phyloP scores from a whole-genome alignment of 2,888 invertebrate genomes.

The Nomada ruficornis region DNA sequence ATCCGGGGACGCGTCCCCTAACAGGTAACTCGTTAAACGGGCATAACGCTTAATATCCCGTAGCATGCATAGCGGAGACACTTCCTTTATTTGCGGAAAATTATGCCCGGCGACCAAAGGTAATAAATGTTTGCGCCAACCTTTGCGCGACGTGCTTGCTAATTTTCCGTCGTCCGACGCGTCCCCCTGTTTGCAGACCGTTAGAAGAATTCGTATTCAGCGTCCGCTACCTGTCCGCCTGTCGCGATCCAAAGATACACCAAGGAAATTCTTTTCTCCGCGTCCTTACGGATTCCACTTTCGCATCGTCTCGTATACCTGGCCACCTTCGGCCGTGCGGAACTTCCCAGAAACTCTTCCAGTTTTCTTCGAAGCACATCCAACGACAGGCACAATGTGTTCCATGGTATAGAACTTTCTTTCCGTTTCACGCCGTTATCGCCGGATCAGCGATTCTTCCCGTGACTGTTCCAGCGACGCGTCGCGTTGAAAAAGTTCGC shows the following conservation, averaged over 20 bases:
- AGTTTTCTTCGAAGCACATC: slow-evolving; percentile 42
- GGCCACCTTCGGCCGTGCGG: neutral
- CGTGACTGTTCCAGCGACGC: slow-evolving; percentile 25
- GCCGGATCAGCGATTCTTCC: slow-evolving; percentile 1
- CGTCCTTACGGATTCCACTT: slow-evolving; percentile 20
- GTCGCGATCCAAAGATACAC: slow-evolving; percentile 24
- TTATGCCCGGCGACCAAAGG: slow-evolving; percentile 10
- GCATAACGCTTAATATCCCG: slow-evolving; percentile 12
- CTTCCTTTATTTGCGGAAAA: slow-evolving; percentile 5
- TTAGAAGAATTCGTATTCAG: slow-evolving; percentile 48
- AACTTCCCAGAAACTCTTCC: slow-evolving; percentile 45
- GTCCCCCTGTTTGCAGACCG: slow-evolving; percentile 7
- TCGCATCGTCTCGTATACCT: slow-evolving; percentile 37
- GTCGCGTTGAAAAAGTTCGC: neutral
- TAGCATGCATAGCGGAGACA: slow-evolving; percentile 4
- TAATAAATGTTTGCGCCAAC: slow-evolving; percentile 15
- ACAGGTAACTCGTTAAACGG: slow-evolving; percentile 24
- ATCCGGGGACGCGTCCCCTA: slow-evolving; percentile 3
- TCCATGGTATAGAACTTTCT: slow-evolving; percentile 4
- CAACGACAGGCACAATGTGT: neutral
- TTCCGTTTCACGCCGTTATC: slow-evolving; percentile 14
- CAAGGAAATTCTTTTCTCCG: slow-evolving; percentile 40
- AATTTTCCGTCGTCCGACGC: slow-evolving; percentile 25
- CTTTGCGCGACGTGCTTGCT: slow-evolving; percentile 7
- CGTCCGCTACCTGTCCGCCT: slow-evolving; percentile 50